A percentile compares a stretch with the other conserved stretches of the same genome.
These are phyloP conservation scores for Hypolimnas misippus DNA, from an alignment of 2,888 invertebrate genomes.

Conservation along the genomic window DNA sequence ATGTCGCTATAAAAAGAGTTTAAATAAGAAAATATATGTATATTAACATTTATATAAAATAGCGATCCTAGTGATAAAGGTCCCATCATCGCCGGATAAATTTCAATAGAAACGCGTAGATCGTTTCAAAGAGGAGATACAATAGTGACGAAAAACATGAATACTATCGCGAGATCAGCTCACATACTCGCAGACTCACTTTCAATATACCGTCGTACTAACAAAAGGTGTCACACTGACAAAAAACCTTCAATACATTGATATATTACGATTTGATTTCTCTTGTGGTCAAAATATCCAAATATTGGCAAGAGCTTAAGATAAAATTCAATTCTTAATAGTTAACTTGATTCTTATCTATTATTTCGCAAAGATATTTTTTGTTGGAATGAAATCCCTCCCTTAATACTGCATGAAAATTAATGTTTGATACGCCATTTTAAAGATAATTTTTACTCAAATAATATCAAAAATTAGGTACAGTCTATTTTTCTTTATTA, in stretches of 20 bases:
- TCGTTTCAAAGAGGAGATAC: constrained; percentile 60
- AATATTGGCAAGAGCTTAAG: constrained; percentile 48
- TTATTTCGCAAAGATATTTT: background rate
- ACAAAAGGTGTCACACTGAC: constrained; percentile 52
- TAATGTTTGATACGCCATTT: too few species aligned
- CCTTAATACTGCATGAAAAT: too few species aligned
- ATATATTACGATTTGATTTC: constrained; percentile 47
- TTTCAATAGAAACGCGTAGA: constrained; percentile 55
- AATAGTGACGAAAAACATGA: constrained; percentile 65
- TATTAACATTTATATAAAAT: constrained; percentile 12
- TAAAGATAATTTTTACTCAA: too few species aligned
- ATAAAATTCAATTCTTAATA: constrained; percentile 16
- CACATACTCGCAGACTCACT: constrained; percentile 37
- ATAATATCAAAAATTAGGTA: too few species aligned
- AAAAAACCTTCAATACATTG: constrained; percentile 35
- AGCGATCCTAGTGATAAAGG: constrained; percentile 52
- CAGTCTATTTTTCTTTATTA: too few species aligned
- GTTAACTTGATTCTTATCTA: constrained; percentile 19
- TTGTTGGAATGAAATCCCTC: too few species aligned
- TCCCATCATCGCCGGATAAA: constrained; percentile 52
- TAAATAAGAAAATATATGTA: background rate
- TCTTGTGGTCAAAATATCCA: constrained; percentile 64
- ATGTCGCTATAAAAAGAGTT: background rate
- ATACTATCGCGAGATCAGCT: constrained; percentile 63
- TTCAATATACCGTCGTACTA: constrained; percentile 48